Base-by-base conservation (phyloP, 2,888 invertebrate species). In the Aplocera efformata region DNA sequence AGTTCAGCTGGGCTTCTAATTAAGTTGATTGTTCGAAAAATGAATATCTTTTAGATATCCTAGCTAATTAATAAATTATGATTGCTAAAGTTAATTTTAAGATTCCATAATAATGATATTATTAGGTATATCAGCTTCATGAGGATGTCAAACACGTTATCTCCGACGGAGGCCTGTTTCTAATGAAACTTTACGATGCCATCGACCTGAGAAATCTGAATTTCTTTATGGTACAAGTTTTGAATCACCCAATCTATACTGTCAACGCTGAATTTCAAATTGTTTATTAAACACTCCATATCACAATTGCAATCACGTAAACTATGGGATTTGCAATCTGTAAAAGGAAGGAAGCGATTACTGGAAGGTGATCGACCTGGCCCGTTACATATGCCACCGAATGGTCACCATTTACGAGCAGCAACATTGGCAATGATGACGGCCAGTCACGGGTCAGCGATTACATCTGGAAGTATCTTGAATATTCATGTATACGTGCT, bases 311-410 rank as follows among this genome's bases (percentile, higher is more conserved):
- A 62, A 71, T 79, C 83, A 81, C 79, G 83, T 76, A 64, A 67
- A 60, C 43, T 47, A 68, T 60, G 67, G 79, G 79, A 84, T 84
- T 79, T 65, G 78, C 71, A 67, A 61, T 56, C 74, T 35, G 67
- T 72, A 75, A 79, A 79, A 83, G 84, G 88, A 80, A 79, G 83
- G 80, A 79, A 79, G 72, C 75, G 73, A 84, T 85, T 84, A 82
- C 72, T 72, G 73, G 68, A 75, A 78, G 88, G 86, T 86, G 72
- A 78, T 59, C 70, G 83, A 85, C 85, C 86, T 53, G 76, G 41
- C 81, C 84, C 86, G 86, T 86, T 85, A 86, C 64, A 63, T 63
- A 47, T 49, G 58, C 56, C 57, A 53, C 56, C 53, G 58, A 65
- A 67, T 72, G 67, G 63, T 60, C 52, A 67, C 68, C 72, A 68